Base-by-base conservation (phyloP, 2,797 vertebrate species). In the Falco concolor region DNA sequence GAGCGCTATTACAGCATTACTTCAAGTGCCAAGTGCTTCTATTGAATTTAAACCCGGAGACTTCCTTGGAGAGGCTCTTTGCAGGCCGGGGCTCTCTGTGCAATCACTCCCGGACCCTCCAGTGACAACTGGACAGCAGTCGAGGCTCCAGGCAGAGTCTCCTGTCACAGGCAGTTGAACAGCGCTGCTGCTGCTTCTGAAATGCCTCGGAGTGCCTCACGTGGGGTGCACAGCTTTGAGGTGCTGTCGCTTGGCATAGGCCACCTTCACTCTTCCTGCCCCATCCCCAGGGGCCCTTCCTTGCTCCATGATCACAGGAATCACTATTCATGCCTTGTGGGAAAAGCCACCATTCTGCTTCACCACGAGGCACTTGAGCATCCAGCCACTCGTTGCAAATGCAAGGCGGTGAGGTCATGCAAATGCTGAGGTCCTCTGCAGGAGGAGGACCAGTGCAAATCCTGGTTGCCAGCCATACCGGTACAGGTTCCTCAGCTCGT, bases 201-300 rank as follows among this genome's bases (percentile, higher is more conserved):
- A 81, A 80, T 13, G n/a, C 23, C 68, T 36, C 0, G 0, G 21
- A 57, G 49, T 5, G 1, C 49, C 32, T 63, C 7, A 1, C 7
- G 8, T 3, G 2, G 25, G 22, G 22, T 34, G 16, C 0, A 7
- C 10, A 27, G 17, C 28, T 76, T 20, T 24, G 45, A 73, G 54
- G 47, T 59, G 47, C 22, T n/a, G 23, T 59, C 79, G 40, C 18
- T 64, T 73, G 40, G 34, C 21, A 9, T 19, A 64, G 27, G 45
- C 30, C 52, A 32, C n/a, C 23, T 72, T 73, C 15, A 40, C 38
- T 47, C 30, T 40, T 75, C 27, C 53, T 2, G 1, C 28, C 27
- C 47, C 20, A 16, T 28, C 13, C 54, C 22, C 53, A 19, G 42
- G 42, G 42, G 8, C 42, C 17, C 42, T 44, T 44, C 42, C 42